Evolutionary conservation across 2,888 invertebrate genomes (phyloP).

Genomic region (Eupelmus urozonus): DNA sequence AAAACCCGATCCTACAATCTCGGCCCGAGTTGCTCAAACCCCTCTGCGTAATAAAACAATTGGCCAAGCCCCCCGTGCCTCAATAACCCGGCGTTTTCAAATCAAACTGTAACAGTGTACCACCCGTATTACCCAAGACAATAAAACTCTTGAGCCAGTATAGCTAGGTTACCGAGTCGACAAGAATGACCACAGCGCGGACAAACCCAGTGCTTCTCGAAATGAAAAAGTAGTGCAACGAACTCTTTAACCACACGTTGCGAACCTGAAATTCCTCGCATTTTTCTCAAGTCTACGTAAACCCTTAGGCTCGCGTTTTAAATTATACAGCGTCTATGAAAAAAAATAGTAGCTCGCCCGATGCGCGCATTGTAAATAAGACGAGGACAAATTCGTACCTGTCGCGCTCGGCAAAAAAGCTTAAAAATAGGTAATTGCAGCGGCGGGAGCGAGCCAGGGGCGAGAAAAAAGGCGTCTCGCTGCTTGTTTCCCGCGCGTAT

Average conservation of each 20-base stretch:
- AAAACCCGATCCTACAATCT: not conserved
- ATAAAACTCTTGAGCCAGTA: constrained; percentile 24
- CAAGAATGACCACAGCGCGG: constrained; percentile 8
- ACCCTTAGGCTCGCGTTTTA: too few species aligned
- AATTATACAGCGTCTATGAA: too few species aligned
- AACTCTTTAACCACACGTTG: constrained; percentile 22
- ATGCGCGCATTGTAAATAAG: not conserved
- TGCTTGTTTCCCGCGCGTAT: not conserved
- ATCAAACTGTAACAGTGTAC: constrained; percentile 15
- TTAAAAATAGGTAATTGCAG: constrained; percentile 34
- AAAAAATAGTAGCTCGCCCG: not conserved
- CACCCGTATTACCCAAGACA: constrained; percentile 41
- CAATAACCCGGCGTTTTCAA: constrained; percentile 36
- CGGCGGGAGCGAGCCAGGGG: constrained; percentile 5
- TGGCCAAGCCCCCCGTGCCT: constrained; percentile 27
- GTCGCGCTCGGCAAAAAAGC: not conserved
- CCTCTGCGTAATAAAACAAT: constrained; percentile 45
- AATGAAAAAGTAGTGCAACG: constrained; percentile 28
- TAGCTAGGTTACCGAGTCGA: constrained; percentile 43
- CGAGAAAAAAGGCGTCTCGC: constrained; percentile 32
- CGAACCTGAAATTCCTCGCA: constrained; percentile 32
- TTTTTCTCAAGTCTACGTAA: not conserved
- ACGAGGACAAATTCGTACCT: constrained; percentile 23
- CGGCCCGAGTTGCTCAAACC: constrained; percentile 29
- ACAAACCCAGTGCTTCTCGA: constrained; percentile 4